phyloP scores from a whole-genome alignment of 2,797 vertebrate genomes.

The Gila robusta region DNA sequence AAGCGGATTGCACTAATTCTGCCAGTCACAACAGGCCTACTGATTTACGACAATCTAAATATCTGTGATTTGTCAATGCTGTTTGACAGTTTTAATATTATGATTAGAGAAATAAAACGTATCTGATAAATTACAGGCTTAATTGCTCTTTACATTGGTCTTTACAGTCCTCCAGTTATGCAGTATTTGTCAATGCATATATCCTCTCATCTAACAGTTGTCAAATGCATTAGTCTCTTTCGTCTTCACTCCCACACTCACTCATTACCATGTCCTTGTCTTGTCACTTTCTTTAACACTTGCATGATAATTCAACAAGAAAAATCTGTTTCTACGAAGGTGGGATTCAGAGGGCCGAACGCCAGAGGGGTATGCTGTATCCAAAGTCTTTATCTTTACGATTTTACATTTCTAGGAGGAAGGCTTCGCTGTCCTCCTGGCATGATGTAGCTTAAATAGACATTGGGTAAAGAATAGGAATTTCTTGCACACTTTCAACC shows the following conservation, averaged over 20 bases:
- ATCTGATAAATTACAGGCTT: conserved; percentile 28
- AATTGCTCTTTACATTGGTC: not conserved
- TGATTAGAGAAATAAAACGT: conserved; percentile 20
- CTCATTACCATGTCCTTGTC: conserved; percentile 15
- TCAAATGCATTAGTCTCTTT: conserved; percentile 26
- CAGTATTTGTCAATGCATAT: conserved; percentile 16
- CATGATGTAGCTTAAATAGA: conserved; percentile 50
- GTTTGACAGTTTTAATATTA: conserved; percentile 16
- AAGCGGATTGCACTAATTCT: not conserved
- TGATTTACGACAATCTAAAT: conserved; percentile 59
- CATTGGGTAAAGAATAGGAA: conserved; percentile 29
- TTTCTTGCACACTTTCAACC: conserved; percentile 47
- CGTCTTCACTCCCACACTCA: not conserved
- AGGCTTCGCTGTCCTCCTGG: conserved; percentile 19
- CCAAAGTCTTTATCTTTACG: conserved; percentile 44
- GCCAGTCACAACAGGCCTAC: conserved; percentile 10
- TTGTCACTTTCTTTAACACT: conserved; percentile 29
- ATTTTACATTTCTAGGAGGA: conserved; percentile 44
- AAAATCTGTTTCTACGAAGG: conserved; percentile 1
- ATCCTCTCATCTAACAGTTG: conserved; percentile 1
- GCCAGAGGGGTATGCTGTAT: conserved; percentile 4
- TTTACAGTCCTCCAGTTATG: conserved; percentile 6
- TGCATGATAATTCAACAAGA: conserved; percentile 34
- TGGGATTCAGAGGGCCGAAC: conserved; percentile 21
- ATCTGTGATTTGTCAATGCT: conserved; percentile 40